Base-by-base conservation (phyloP, 2,113 vertebrate species). In the Speoplatyrhinus poulsoni region DNA sequence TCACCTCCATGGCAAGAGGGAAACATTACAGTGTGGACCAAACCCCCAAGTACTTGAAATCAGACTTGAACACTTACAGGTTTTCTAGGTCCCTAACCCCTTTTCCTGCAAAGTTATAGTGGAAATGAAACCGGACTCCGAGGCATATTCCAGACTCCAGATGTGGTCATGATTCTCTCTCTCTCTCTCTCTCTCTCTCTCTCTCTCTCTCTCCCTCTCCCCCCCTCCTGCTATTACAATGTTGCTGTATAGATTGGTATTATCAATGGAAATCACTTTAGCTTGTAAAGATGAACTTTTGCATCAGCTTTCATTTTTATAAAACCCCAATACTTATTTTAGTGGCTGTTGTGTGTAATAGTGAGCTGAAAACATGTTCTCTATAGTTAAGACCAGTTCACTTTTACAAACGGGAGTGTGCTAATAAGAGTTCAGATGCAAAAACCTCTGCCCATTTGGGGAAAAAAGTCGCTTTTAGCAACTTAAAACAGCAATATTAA, bases 81-180 rank as follows among this genome's bases (percentile, higher is more conserved):
- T 72, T 72, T 82, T 26, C 26, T 58, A 56, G 71, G 69, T 69
- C 60, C 10, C 1, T 72, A 67, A 70, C 80, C 74, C 46, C 46
- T 33, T 70, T 80, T 73, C 72, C 77, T 85, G 75, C 62, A 65
- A 65, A 9, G 36, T 76, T 70, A 71, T 59, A 64, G 48, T 73
- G 70, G 66, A 74, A 74, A 67, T 77, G 84, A 81, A 85, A 85
- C 73, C 11, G 60, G 84, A 83, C 62, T 79, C 52, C 11, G 32
- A 15, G 77, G 75, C 47, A 52, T 76, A 50, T 49, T 76, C 73
- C 60, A 62, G 55, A 59, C 58, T 79, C 70, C 84, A 83, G 81
- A 85, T 83, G 84, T 69, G 72, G 50, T 49, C 8, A 32, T 41
- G 33, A 41, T 26, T n/a, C 52, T n/a, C 26, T 16, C 46, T 69